Evolutionary conservation across 2,113 vertebrate species (phyloP), one percentile per base, ranked within the genome.

Genomic region (Hassar affinis): DNA sequence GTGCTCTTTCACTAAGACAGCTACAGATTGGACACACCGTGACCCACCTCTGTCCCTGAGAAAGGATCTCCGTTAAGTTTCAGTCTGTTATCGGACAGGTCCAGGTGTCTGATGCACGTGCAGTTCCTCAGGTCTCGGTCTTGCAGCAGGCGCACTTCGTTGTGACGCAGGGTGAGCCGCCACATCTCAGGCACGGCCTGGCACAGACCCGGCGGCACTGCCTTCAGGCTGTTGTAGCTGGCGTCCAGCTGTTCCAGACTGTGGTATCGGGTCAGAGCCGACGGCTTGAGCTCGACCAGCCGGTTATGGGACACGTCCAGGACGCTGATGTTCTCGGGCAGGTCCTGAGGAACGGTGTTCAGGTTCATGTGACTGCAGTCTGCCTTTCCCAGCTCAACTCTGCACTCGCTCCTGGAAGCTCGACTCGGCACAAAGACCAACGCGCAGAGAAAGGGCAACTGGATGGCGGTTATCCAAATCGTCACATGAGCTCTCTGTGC

Each of bases 241-340:
- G 89, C 91, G 1, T 95, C 88, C 33, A 99, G 89, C 80, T 92
- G 85, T 75, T 89, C 38, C 56, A 99, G 94, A 51, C 91, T 90
- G 0, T 71, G 86, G 59, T 98, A 99, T 17, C 25, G 92, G 1
- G 86, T 92, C 56, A 99, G 86, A 11, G 94, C 93, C 20, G 20
- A 81, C 22, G 92, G 77, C 17, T 82, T 89, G 2, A 97, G 79
- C 25, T 30, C 52, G 75, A 0, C 88, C 66, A 99, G 71, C 83
- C 93, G 93, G 85, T 99, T 99, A 87, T 99, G 98, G 72, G 97
- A 97, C 75, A 99, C 88, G 42, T 97, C 96, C 87, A 99, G 89
- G 14, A 86, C 79, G 0, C 88, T 96, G 89, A 99, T 96, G 80
- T 95, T 94, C 9, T 45, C 1, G 0, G 97, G 97, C 27, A 99